phyloP scores from a whole-genome alignment of 2,797 vertebrate genomes.

The Anas flavirostris region DNA sequence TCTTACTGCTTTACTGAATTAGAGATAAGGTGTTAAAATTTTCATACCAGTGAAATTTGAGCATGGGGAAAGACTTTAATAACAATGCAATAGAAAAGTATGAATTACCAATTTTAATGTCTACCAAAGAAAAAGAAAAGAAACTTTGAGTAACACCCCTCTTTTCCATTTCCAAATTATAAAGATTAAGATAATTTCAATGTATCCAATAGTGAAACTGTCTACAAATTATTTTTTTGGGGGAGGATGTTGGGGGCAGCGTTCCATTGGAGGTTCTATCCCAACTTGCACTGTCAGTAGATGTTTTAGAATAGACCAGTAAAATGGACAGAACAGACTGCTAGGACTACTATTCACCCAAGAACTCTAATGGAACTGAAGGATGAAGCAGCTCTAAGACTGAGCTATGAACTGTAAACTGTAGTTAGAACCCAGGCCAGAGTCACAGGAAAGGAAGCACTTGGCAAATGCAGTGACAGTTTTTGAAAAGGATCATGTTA shows the following conservation, averaged over 20 bases:
- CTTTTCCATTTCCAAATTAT: not conserved
- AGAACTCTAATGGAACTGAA: constrained; percentile 30
- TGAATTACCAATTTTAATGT: not conserved
- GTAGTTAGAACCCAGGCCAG: not conserved
- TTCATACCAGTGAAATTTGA: not conserved
- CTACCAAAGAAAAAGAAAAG: not conserved
- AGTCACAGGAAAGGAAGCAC: not conserved
- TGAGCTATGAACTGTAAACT: constrained; percentile 24
- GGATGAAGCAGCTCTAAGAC: not conserved
- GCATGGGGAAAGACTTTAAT: not conserved
- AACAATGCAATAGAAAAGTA: not conserved
- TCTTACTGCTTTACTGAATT: not conserved
- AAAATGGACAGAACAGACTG: constrained; percentile 50
- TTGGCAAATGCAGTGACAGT: not conserved
- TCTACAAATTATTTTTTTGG: not conserved
- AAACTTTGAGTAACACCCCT: not conserved
- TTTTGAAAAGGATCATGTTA: not conserved
- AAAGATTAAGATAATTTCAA: not conserved
- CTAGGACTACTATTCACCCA: constrained; percentile 17
- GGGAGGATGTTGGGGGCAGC: not conserved
- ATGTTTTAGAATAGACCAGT: constrained; percentile 1
- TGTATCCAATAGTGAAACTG: not conserved
- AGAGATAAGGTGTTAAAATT: not conserved
- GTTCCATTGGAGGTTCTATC: not conserved
- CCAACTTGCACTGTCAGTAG: not conserved